A percentile compares a stretch with the other conserved stretches of the same genome.
Conservation (phyloP, 2,888 invertebrate genomes). For the Orchesella flavescens region DNA sequence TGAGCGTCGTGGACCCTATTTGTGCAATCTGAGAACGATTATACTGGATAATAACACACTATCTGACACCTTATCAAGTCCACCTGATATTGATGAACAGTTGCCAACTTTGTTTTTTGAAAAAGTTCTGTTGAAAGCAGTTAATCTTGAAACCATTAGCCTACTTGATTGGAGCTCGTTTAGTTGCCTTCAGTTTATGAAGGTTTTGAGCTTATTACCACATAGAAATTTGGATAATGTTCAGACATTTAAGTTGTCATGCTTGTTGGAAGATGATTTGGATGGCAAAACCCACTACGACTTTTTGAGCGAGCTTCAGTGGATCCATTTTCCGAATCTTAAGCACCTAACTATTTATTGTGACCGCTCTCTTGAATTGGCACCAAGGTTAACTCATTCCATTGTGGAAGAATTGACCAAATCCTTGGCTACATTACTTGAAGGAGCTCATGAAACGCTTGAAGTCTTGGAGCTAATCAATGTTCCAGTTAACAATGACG, state of each 20-base stretch:
- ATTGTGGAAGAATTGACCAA: not conserved
- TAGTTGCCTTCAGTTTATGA: not conserved
- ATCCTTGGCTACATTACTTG: conserved; percentile 19
- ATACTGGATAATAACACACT: not conserved
- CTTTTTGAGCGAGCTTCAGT: conserved; percentile 5
- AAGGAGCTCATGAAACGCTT: not conserved
- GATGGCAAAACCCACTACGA: conserved; percentile 16
- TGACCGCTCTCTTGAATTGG: not conserved
- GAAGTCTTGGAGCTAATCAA: conserved; percentile 31
- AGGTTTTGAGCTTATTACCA: not conserved
- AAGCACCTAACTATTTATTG: not conserved
- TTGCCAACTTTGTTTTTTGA: not conserved
- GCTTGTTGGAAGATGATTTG: not conserved
- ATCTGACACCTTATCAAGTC: too few relatives aligned
- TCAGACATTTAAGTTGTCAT: not conserved
- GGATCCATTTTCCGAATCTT: conserved; percentile 1
- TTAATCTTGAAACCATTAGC: not conserved
- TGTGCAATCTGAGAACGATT: not conserved
- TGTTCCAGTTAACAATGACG: conserved; percentile 27
- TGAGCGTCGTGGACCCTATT: not conserved
- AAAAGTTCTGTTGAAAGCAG: not conserved
- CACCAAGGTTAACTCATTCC: not conserved
- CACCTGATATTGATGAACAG: too few relatives aligned
- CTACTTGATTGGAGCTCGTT: not conserved
- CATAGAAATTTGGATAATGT: conserved; percentile 10